Evolutionary conservation across 1,140 invertebrate species (phyloP), one percentile per base, ranked within the genome.

Genomic region (Aricia agestis): DNA sequence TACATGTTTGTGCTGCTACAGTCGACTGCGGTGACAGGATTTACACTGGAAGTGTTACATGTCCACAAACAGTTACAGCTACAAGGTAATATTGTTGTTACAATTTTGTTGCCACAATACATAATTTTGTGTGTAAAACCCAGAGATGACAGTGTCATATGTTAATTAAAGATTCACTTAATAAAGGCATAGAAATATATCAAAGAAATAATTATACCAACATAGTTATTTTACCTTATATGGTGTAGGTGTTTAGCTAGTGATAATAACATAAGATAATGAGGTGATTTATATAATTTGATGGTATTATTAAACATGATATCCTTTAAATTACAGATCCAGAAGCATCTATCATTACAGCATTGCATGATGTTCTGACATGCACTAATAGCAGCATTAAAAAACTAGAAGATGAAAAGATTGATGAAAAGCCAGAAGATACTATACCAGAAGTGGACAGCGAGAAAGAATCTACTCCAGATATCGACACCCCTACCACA

Each of bases 1-100:
- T 84, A 93, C 66, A 89, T 93, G 66, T 95, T 95, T 83, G 87
- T 93, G 13, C 17, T 89, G 5, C 78, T 92, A 13, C 90, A 92
- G 85, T 68, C 76, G 2, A 79, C 91, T 32, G 83, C 87, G 57
- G 67, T 92, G 7, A 81, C 82, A 68, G 91, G 92, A 9, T 92
- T 92, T 80, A 69, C 81, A 19, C 71, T 92, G 18, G 88, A 92
- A 84, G 82, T 89, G 2, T 61, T 85, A 18, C 82, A 90, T 81
- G 73, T 85, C 2, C 86, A 90, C 68, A 90, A 90, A 45, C 77
- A 84, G 41, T 72, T 91, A 68, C 72, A 82, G 67, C 31, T 69
- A 7, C 81, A 78, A 83, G 87, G 87, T 90, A 70, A 75, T 76
- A 31, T 45, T 32, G 1, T 18, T 67, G 18, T 45, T 67, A 19